A percentile compares a stretch with the other conserved stretches of the same genome.
Conservation (phyloP, 2,888 invertebrate species). For the Lysandra coridon region DNA sequence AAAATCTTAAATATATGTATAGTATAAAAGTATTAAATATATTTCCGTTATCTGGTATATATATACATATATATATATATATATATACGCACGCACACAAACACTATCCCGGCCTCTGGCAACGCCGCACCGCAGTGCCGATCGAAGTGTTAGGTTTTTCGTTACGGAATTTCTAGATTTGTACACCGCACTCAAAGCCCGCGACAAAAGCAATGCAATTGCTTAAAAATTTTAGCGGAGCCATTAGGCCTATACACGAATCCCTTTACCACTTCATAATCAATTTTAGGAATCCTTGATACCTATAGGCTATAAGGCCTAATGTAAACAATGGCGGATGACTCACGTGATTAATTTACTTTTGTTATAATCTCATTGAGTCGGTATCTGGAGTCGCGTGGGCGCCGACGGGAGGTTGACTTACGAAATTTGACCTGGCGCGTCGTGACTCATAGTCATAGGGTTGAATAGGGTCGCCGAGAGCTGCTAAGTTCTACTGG, state of each 20-base stretch:
- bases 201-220: neutral
- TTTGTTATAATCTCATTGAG: constrained; percentile 48
- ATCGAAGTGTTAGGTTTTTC: too few relatives aligned
- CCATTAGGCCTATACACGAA: neutral
- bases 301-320: neutral
- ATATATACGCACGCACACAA: too few relatives aligned
- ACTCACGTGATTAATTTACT: constrained; percentile 50
- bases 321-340: neutral
- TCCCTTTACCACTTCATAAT: neutral
- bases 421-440: constrained; percentile 46
- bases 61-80: too few relatives aligned
- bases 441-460: constrained; percentile 41
- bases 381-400: constrained; percentile 43
- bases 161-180: too few relatives aligned
- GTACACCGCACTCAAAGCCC: too few relatives aligned
- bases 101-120: too few relatives aligned
- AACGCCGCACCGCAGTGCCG: too few relatives aligned
- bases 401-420: constrained; percentile 38
- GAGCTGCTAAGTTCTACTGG: neutral
- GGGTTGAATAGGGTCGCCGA: neutral
- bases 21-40: too few relatives aligned
- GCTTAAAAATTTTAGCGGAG: neutral
- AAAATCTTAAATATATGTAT: too few relatives aligned
- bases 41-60: too few relatives aligned
- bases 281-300: neutral